These are phyloP conservation scores for Caiman crocodilus DNA, from an alignment of 2,797 vertebrate species.

Conservation along the genomic window DNA sequence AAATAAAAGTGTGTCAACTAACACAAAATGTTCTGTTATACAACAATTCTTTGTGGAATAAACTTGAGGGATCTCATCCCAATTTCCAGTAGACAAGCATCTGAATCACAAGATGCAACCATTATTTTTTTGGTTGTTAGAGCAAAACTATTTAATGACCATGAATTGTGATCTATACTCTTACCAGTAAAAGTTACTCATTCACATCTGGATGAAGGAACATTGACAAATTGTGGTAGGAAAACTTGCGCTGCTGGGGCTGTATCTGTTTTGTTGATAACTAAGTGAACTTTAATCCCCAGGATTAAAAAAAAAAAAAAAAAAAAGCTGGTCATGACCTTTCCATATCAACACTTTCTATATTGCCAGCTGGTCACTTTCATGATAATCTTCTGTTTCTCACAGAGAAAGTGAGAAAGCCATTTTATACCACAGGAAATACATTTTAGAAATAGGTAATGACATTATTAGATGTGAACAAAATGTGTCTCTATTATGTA, in stretches of 20 bases:
- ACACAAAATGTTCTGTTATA: not conserved
- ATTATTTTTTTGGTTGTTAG: not conserved
- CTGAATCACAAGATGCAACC: not conserved
- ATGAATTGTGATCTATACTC: not conserved
- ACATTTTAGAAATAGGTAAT: not conserved
- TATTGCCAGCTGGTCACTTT: not conserved
- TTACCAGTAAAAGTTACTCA: not conserved
- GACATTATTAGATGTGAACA: not conserved
- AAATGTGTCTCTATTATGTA: not conserved
- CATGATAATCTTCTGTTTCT: not conserved
- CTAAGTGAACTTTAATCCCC: not conserved
- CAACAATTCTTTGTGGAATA: not conserved
- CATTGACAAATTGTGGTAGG: not conserved
- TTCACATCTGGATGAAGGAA: slow-evolving; percentile 10
- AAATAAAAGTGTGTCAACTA: not conserved
- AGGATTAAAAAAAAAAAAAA: not conserved
- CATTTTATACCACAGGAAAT: not conserved
- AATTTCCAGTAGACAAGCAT: not conserved
- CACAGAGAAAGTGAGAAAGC: not conserved
- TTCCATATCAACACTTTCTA: not conserved
- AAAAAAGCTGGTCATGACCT: not conserved
- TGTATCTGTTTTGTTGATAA: not conserved
- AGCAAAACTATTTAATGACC: not conserved
- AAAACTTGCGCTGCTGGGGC: not conserved
- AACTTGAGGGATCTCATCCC: not conserved